phyloP scores from a whole-genome alignment of 2,797 vertebrate species.

The Tinamus major region DNA sequence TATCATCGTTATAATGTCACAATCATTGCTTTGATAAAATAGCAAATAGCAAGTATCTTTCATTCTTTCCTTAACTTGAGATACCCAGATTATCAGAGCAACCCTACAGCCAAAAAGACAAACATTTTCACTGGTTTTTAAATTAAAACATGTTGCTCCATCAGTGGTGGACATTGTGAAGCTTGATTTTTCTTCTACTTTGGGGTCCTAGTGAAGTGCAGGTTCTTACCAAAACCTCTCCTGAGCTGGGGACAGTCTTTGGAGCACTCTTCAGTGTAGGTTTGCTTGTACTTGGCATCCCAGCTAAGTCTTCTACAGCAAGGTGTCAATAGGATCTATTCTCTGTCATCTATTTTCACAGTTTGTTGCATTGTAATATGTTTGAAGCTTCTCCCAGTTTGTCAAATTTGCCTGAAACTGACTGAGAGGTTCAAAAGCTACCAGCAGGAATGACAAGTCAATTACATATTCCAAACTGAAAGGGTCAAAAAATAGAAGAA shows the following conservation, averaged over 20 bases:
- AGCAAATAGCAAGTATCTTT: not conserved
- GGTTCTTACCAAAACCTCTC: not conserved
- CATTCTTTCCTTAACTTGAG: not conserved
- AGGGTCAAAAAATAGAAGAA: not conserved
- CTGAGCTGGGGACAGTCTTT: not conserved
- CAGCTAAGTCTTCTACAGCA: not conserved
- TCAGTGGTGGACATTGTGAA: not conserved
- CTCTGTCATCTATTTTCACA: not conserved
- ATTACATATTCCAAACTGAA: not conserved
- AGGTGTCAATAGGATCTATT: not conserved
- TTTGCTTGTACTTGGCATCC: not conserved
- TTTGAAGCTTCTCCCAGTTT: not conserved
- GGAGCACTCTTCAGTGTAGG: not conserved
- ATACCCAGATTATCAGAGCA: not conserved
- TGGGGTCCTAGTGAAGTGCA: not conserved
- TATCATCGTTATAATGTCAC: not conserved
- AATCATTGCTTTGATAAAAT: not conserved
- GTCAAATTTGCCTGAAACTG: not conserved
- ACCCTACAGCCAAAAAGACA: not conserved
- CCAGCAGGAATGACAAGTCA: not conserved
- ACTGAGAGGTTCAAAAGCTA: not conserved
- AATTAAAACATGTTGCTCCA: not conserved
- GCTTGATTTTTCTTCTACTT: not conserved
- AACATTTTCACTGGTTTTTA: not conserved
- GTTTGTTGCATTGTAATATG: not conserved